Conservation (phyloP, 2,797 vertebrate species). For the Chaunax sp. region DNA sequence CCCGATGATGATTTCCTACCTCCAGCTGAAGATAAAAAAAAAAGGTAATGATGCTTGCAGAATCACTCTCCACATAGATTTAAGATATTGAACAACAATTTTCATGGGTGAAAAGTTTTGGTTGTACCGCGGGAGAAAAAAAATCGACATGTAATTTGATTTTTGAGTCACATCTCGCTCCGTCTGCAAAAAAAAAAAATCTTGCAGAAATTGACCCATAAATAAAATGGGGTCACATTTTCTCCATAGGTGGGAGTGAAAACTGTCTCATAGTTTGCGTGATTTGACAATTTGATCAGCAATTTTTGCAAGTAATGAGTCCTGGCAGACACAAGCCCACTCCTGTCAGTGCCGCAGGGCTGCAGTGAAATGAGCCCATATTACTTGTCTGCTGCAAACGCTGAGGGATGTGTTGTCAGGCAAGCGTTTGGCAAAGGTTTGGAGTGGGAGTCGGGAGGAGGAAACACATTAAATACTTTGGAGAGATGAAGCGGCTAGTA, state of each 20-base stretch:
- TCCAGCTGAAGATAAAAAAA: conserved; percentile 47
- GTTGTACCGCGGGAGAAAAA: background rate
- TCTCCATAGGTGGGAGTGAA: conserved; percentile 32
- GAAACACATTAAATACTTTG: conserved; percentile 69
- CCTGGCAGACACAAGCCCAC: conserved; percentile 62
- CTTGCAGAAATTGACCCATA: conserved; percentile 30
- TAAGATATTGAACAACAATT: conserved; percentile 39
- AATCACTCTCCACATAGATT: conserved; percentile 34
- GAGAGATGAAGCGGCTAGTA: conserved; percentile 58
- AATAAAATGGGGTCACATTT: conserved; percentile 55
- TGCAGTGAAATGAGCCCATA: conserved; percentile 67
- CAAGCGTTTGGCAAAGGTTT: conserved; percentile 60
- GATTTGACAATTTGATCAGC: conserved; percentile 73
- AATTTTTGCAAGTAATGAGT: conserved; percentile 66
- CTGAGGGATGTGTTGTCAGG: conserved; percentile 70
- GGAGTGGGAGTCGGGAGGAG: conserved; percentile 51
- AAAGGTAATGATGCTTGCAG: conserved; percentile 31
- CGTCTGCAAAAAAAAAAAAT: conserved; percentile 34
- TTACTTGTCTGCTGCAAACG: conserved; percentile 60
- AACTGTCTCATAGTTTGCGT: conserved; percentile 49
- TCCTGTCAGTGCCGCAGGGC: conserved; percentile 59
- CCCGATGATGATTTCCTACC: conserved; percentile 47
- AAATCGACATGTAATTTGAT: conserved; percentile 21
- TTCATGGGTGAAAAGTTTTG: conserved; percentile 23
- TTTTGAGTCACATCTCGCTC: conserved; percentile 11